These are phyloP conservation scores for Mirounga angustirostris DNA, from an alignment of 2,113 vertebrate species.

Conservation along the genomic window DNA sequence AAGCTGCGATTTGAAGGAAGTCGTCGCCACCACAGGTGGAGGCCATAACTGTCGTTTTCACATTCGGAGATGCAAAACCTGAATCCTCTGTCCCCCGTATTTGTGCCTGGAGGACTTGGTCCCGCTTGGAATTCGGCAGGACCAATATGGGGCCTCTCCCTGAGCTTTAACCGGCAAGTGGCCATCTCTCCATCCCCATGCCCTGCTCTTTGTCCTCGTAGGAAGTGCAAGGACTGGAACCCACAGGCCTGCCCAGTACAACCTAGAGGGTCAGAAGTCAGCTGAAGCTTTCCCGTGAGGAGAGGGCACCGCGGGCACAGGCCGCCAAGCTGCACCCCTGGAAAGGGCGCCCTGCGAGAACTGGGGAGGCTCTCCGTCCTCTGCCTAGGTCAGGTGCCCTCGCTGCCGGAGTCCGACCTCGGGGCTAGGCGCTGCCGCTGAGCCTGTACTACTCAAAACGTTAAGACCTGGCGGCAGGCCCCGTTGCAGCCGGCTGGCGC, in stretches of 20 bases:
- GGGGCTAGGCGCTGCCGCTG: accelerated
- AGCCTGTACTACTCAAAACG: accelerated
- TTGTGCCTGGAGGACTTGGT: neutral
- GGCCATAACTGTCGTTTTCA: too few relatives aligned
- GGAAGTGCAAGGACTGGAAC: neutral
- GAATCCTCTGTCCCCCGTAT: neutral
- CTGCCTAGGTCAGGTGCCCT: neutral
- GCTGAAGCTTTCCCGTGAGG: neutral
- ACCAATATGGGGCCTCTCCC: neutral
- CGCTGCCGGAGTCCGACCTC: accelerated
- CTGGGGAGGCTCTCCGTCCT: neutral
- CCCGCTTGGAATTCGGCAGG: neutral
- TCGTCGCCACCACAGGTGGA: neutral
- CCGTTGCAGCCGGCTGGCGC: too few relatives aligned
- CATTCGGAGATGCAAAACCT: neutral
- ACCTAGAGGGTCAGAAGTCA: too few relatives aligned
- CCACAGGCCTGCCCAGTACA: neutral
- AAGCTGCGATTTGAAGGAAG: neutral
- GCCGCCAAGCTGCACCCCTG: neutral
- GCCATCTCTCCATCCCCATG: neutral
- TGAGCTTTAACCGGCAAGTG: neutral
- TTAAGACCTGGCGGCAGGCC: neutral
- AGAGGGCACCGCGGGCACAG: accelerated
- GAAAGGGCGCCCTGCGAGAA: neutral
- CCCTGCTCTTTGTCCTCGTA: neutral